phyloP scores from a whole-genome alignment of 2,113 vertebrate species.

The Motacilla tschutschensis region DNA sequence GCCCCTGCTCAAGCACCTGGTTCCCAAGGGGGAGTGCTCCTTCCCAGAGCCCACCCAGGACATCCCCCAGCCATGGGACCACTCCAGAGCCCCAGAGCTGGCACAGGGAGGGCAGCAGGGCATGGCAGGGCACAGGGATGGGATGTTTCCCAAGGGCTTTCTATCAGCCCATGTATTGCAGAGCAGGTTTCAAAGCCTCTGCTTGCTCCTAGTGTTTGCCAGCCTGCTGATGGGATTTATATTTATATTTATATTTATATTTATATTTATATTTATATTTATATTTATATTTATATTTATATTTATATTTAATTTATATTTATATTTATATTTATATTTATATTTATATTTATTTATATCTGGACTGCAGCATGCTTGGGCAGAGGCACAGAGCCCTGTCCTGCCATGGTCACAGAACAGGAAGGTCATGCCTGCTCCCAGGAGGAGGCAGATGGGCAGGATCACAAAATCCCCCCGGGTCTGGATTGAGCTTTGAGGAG shows the following conservation, averaged over 20 bases:
- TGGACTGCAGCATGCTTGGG: background rate
- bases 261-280: background rate
- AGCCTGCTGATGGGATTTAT: background rate
- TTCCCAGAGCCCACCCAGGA: background rate
- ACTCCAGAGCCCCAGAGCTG: background rate
- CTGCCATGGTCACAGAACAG: accelerated
- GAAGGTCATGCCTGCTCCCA: background rate
- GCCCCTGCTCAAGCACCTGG: accelerated
- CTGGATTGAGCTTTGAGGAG: background rate
- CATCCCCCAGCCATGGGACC: too few relatives aligned
- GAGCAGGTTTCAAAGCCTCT: background rate
- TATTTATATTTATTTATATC: background rate
- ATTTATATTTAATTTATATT: background rate
- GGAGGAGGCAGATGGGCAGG: background rate
- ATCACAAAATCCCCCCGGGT: accelerated
- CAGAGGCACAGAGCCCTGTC: background rate
- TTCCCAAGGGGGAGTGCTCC: background rate
- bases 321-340: background rate
- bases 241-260: background rate
- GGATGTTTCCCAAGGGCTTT: background rate
- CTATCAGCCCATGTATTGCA: background rate
- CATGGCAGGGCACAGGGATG: background rate
- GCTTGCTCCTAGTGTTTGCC: background rate
- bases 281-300: background rate
- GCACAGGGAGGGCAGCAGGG: background rate